A percentile compares a stretch with the other conserved stretches of the same genome.
These are phyloP conservation scores for Akabosia matsudoensis DNA, from an alignment of 1,140 invertebrate species.

Conservation along the genomic window DNA sequence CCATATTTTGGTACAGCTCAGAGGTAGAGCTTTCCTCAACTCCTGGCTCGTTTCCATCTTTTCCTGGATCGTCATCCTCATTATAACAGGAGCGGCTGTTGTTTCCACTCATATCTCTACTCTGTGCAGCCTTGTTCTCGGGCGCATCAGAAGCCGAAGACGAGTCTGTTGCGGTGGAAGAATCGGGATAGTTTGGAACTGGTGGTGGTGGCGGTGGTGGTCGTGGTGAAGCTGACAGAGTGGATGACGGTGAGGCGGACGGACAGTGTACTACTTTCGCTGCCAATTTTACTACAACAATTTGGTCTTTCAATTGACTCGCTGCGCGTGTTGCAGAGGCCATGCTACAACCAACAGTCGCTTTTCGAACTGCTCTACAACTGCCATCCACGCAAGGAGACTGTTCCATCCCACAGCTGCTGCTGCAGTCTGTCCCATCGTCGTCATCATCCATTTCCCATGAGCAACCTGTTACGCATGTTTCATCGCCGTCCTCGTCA, in stretches of 20 bases:
- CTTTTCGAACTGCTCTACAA: background rate
- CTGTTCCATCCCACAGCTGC: background rate
- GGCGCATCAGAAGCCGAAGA: conserved; percentile 9
- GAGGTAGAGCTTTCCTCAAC: conserved; percentile 7
- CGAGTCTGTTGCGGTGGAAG: conserved; percentile 25
- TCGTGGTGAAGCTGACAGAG: background rate
- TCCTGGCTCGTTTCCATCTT: conserved; percentile 22
- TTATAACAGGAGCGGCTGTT: background rate
- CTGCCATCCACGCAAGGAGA: background rate
- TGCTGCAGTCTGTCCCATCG: conserved; percentile 14
- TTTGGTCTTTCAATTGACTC: background rate
- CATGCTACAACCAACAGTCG: conserved; percentile 4
- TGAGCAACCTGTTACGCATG: conserved; percentile 16
- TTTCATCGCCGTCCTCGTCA: background rate
- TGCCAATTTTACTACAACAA: conserved; percentile 15
- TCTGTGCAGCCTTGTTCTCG: too few species aligned
- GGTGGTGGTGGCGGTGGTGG: conserved; percentile 30
- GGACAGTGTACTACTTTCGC: conserved; percentile 8
- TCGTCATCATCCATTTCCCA: conserved; percentile 20
- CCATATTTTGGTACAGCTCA: conserved; percentile 16
- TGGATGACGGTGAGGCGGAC: background rate
- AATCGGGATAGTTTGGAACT: conserved; percentile 26
- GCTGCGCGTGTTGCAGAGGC: background rate
- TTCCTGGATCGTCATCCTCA: conserved; percentile 8
- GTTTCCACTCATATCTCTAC: conserved; percentile 14